Evolutionary conservation across 2,888 invertebrate genomes (phyloP).

Genomic region (Tribolium freemani): DNA sequence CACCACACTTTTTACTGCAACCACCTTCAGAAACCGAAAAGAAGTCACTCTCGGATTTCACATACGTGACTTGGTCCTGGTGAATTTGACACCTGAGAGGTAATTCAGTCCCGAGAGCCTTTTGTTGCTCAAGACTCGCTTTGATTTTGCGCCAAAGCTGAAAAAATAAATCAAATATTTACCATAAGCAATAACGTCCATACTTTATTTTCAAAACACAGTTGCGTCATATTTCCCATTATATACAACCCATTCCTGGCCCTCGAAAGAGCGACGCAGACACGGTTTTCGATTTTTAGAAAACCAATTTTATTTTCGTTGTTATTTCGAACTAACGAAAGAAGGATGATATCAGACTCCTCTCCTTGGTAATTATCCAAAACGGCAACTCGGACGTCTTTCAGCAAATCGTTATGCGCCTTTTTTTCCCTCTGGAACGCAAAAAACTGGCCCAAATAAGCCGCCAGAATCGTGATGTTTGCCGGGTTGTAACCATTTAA

Average conservation of each 20-base stretch:
- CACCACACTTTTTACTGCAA: slow-evolving; percentile 72
- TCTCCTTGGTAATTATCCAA: slow-evolving; percentile 89
- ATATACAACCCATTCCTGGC: slow-evolving; percentile 81
- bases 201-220: slow-evolving; percentile 69
- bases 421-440: slow-evolving; percentile 70
- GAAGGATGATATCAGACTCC: slow-evolving; percentile 82
- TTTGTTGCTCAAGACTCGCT: slow-evolving; percentile 67
- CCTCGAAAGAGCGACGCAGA: slow-evolving; percentile 84
- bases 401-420: slow-evolving; percentile 57
- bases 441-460: slow-evolving; percentile 80
- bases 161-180: not conserved
- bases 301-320: slow-evolving; percentile 78
- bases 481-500: slow-evolving; percentile 72
- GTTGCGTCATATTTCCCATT: slow-evolving; percentile 78
- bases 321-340: slow-evolving; percentile 86
- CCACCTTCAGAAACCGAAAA: slow-evolving; percentile 73
- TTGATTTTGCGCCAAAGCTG: slow-evolving; percentile 73
- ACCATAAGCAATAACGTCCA: not conserved
- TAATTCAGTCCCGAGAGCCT: slow-evolving; percentile 71
- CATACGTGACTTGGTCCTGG: slow-evolving; percentile 64
- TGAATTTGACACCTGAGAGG: slow-evolving; percentile 72
- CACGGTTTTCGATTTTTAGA: slow-evolving; percentile 77
- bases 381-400: slow-evolving; percentile 74
- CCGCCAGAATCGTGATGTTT: slow-evolving; percentile 81
- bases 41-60: slow-evolving; percentile 67